These are phyloP conservation scores for Brachionus plicatilis DNA, from an alignment of 1,140 invertebrate genomes.

Conservation along the genomic window DNA sequence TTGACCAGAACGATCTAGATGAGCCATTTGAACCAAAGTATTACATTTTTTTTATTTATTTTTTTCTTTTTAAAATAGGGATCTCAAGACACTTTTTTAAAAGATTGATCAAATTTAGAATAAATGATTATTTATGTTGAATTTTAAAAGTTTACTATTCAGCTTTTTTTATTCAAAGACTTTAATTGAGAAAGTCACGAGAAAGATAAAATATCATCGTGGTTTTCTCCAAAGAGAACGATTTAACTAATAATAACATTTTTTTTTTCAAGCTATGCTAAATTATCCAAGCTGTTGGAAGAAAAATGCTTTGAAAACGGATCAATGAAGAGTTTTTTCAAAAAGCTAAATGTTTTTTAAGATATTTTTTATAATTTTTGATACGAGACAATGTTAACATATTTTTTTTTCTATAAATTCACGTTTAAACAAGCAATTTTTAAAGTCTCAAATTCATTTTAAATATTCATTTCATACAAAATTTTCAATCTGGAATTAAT, in stretches of 20 bases:
- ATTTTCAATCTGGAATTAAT: not conserved
- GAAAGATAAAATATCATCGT: not conserved
- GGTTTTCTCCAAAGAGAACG: not conserved
- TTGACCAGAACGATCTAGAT: conserved; percentile 7
- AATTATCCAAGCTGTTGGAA: not conserved
- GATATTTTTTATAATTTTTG: not conserved
- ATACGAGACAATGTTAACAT: not conserved
- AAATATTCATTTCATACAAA: not conserved
- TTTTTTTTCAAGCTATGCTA: not conserved
- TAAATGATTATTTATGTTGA: too few species aligned
- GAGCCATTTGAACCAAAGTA: conserved; percentile 33
- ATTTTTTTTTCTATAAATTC: not conserved
- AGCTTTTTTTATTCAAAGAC: not conserved
- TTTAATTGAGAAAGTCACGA: not conserved
- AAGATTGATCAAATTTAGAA: too few species aligned
- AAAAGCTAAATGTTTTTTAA: conserved; percentile 29
- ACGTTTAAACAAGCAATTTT: not conserved
- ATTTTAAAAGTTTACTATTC: not conserved
- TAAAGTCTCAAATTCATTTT: not conserved
- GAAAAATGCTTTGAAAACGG: conserved; percentile 29
- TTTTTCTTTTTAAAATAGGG: not conserved
- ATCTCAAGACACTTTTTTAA: too few species aligned
- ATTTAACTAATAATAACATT: not conserved
- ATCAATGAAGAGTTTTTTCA: conserved; percentile 27
- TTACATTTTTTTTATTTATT: not conserved